Base-by-base conservation (phyloP, 2,113 vertebrate species). In the Thryonomys swinderianus region DNA sequence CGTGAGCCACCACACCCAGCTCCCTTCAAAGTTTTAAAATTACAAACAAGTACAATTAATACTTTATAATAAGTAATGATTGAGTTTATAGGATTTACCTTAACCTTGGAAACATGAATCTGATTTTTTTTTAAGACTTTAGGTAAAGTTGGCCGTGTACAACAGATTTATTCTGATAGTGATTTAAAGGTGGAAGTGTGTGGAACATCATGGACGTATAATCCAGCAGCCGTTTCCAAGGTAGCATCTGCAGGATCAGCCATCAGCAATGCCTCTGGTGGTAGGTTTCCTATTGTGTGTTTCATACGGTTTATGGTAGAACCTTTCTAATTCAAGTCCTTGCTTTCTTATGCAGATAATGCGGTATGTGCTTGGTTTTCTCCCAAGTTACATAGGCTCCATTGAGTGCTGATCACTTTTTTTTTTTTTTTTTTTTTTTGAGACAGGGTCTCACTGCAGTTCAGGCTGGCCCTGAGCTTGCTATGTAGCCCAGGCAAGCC, bases 121-220 rank as follows among this genome's bases (percentile, higher is more conserved):
- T 85, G 76, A 95, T 17, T 37, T 79, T 95, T 96, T 86, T 95
- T 96, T 90, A 66, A 99, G 99, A 99, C 99, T 93, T 98, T 99
- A 95, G 99, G 99, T 96, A 99, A 99, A 98, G 99, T 99, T 98
- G 99, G 99, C 90, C 98, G 99, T 2, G 99, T 99, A 92, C 99
- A 99, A 96, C 99, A 99, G 98, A 99, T 99, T 97, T 99, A 99
- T 98, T 99, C 99, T 61, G 99, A 99, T 98, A 99, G 99, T 16
- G 99, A 99, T 98, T 98, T 99, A 97, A 99, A 99, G 96, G 99
- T 99, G 59, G 99, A 99, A 98, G 99, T 99, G 96, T 99, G 99
- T 96, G 99, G 99, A 81, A 99, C 99, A 9, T 99, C 99, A 82
- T 99, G 99, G 99, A 99, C 99, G 0, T 99, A 99, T 79, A 99